These are phyloP conservation scores for Adineta ricciae DNA, from an alignment of 2,888 invertebrate genomes.

Conservation along the genomic window DNA sequence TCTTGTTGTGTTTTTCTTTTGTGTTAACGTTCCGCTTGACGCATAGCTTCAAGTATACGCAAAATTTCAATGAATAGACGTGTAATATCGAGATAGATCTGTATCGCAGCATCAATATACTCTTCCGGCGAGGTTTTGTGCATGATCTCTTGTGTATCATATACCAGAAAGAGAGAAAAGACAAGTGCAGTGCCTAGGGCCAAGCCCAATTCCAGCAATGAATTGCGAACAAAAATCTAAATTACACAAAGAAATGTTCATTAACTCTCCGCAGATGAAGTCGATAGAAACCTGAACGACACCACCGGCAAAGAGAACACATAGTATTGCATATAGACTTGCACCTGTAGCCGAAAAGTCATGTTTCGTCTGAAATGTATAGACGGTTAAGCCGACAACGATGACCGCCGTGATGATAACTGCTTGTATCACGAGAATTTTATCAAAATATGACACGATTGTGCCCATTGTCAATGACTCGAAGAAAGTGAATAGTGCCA, in stretches of 20 bases:
- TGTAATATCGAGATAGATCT: constrained; percentile 73
- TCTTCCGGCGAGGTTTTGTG: constrained; percentile 69
- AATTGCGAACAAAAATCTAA: constrained; percentile 66
- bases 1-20: too few species aligned
- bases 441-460: constrained; percentile 67
- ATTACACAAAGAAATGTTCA: constrained; percentile 33
- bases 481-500: constrained; percentile 63
- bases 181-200: constrained; percentile 62
- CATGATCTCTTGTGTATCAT: constrained; percentile 75
- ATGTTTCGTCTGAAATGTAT: constrained; percentile 71
- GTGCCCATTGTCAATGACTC: constrained; percentile 70
- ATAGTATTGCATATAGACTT: constrained; percentile 54
- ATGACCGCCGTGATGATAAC: constrained; percentile 66
- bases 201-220: constrained; percentile 62
- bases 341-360: constrained; percentile 71
- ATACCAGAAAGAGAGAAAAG: constrained; percentile 71
- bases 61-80: constrained; percentile 73
- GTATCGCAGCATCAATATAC: constrained; percentile 73
- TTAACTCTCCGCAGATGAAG: too few species aligned
- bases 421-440: constrained; percentile 66
- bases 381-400: constrained; percentile 65
- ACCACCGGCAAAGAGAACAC: constrained; percentile 61
- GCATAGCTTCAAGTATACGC: constrained; percentile 56
- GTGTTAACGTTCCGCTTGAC: not conserved
- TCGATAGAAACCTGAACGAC: constrained; percentile 55